Evolutionary conservation across 2,888 invertebrate species (phyloP), one percentile per base, ranked within the genome.

Genomic region (Drosophila macrospina): DNA sequence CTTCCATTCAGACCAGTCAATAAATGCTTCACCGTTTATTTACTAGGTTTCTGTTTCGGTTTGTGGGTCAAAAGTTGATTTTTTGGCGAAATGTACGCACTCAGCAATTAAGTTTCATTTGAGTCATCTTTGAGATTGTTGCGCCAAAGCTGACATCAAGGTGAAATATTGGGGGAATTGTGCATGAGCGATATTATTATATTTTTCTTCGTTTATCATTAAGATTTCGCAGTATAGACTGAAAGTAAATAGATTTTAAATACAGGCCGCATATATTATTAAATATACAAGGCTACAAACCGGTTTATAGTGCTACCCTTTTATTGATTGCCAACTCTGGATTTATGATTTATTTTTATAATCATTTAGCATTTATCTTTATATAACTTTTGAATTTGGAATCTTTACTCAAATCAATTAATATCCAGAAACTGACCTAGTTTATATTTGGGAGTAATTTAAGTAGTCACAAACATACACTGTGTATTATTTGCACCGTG

Each of bases 71-170:
- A 71, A 74, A 62, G 67, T 75, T 54, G 55, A 71, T 45, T 54
- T 44, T 74, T 64, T 62, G 52, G 57, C 45, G 26, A 77, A 71
- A 70, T 57, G 42, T 45, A 41, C 50, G 51, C 52, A 55, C 13
- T 67, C 67, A 57, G 81, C 79, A 84, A 78, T 80, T 76, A 75
- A 62, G 24, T 75, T 78, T 62, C 41, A 64, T 68, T 76, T 81
- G 69, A 84, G 82, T 84, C 79, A 80, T 84, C 67, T 80, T 47
- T 68, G 74, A 66, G 68, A 48, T 73, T 63, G 69, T 63, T 62
- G 45, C 36, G 24, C 16, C 61, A 57, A 72, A 63, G 63, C 59
- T 64, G 65, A 45, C 68, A 78, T 83, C 81, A 80, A 80, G 80
- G 81, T 80, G 75, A 69, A 42, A 60, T 60, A 48, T 39, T 54